Evolutionary conservation across 2,888 invertebrate species (phyloP).

Genomic region (Plutella xylostella): DNA sequence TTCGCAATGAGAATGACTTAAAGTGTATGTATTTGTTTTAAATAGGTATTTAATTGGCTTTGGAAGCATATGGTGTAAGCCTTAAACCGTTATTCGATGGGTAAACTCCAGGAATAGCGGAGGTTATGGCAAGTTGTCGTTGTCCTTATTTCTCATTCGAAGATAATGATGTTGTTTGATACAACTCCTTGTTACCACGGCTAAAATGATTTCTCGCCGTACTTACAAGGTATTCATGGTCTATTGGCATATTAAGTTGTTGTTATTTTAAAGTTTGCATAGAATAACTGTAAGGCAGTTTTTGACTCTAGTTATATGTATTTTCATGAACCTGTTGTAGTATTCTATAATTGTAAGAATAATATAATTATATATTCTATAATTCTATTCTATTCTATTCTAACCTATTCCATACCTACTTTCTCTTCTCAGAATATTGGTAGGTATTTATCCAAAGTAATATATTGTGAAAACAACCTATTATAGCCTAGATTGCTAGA

Average conservation of each 20-base stretch:
- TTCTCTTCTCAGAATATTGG: not conserved
- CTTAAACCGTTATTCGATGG: conserved; percentile 46
- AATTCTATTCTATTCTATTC: not conserved
- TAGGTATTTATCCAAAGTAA: not conserved
- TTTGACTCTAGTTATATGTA: no score
- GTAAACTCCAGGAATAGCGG: conserved; percentile 49
- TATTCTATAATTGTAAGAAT: not conserved
- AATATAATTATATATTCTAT: no score
- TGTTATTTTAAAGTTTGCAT: not conserved
- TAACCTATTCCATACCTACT: not conserved
- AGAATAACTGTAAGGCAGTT: no score
- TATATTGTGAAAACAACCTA: no score
- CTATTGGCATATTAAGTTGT: not conserved
- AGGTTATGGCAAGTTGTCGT: conserved; percentile 61
- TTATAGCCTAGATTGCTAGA: no score
- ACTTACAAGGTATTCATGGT: conserved; percentile 39
- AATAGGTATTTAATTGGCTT: conserved; percentile 26
- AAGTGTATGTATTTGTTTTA: conserved; percentile 37
- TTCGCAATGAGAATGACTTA: conserved; percentile 56
- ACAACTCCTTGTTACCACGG: conserved; percentile 46
- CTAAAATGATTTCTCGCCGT: conserved; percentile 58
- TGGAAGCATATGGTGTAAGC: conserved; percentile 25
- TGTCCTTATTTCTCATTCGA: conserved; percentile 52
- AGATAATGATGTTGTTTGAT: conserved; percentile 47
- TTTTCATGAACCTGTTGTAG: not conserved